A percentile compares a stretch with the other conserved stretches of the same genome.
These are phyloP conservation scores for Ips typographus DNA, from an alignment of 1,140 invertebrate species.

Conservation along the genomic window DNA sequence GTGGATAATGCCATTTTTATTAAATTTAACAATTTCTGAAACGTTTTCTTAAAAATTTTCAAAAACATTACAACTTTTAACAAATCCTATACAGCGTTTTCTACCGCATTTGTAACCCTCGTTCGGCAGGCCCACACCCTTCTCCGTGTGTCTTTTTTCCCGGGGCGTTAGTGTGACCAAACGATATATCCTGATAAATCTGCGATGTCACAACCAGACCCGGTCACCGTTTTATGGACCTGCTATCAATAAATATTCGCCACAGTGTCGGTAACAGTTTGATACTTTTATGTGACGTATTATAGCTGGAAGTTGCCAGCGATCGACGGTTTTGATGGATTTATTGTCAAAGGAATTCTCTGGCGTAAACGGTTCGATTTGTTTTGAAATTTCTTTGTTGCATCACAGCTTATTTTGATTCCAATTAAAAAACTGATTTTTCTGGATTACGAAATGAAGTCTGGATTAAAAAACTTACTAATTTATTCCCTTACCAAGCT, in stretches of 20 bases:
- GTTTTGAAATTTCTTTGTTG: not conserved
- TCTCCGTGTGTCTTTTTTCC: constrained; percentile 35
- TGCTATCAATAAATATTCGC: constrained; percentile 45
- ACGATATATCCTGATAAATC: constrained; percentile 42
- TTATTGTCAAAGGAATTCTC: constrained; percentile 3
- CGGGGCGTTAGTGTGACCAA: constrained; percentile 33
- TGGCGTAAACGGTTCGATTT: too few relatives aligned
- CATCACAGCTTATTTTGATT: too few relatives aligned
- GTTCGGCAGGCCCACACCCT: not conserved
- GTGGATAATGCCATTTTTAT: too few relatives aligned
- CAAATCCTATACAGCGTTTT: too few relatives aligned
- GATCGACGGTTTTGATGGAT: constrained; percentile 27
- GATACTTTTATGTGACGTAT: constrained; percentile 37
- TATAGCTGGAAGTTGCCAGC: constrained; percentile 19
- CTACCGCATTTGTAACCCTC: too few relatives aligned
- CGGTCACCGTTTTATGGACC: constrained; percentile 41
- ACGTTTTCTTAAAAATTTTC: not conserved
- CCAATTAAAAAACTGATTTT: too few relatives aligned
- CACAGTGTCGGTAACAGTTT: constrained; percentile 42
- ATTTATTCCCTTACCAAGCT: too few relatives aligned
- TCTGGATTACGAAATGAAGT: too few relatives aligned
- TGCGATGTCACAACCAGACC: constrained; percentile 39
- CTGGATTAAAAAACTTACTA: too few relatives aligned
- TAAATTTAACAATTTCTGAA: too few relatives aligned
- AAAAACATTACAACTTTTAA: too few relatives aligned